These are phyloP conservation scores for Periphyllus acericola DNA, from an alignment of 2,888 invertebrate genomes.

Conservation along the genomic window DNA sequence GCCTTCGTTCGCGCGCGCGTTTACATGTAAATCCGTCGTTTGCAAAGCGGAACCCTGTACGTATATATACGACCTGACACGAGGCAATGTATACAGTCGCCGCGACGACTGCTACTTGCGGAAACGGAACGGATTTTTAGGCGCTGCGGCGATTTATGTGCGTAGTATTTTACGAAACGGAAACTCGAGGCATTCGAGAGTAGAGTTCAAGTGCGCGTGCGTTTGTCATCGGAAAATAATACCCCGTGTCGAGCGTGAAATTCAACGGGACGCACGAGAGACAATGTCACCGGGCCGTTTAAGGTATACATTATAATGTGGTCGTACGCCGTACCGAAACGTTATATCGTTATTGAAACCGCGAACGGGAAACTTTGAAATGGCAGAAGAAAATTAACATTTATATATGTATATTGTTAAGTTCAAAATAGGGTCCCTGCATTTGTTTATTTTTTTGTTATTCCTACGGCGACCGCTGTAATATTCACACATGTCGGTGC, in stretches of 20 bases:
- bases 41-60: conserved; percentile 29
- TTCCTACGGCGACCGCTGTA: too few relatives aligned
- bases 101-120: background rate
- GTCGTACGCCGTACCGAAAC: too few relatives aligned
- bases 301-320: background rate
- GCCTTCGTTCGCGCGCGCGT: conserved; percentile 30
- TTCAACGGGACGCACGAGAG: background rate
- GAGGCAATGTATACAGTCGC: background rate
- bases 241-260: background rate
- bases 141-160: background rate
- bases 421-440: too few relatives aligned
- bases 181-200: conserved; percentile 32
- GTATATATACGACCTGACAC: background rate
- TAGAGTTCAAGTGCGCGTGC: conserved; percentile 9
- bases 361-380: too few relatives aligned
- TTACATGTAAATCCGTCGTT: conserved; percentile 57
- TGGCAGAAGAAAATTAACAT: too few relatives aligned
- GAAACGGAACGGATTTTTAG: conserved; percentile 41
- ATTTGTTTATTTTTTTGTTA: too few relatives aligned
- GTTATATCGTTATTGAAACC: too few relatives aligned
- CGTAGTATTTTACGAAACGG: conserved; percentile 38
- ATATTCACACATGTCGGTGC: too few relatives aligned
- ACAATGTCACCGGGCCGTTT: background rate
- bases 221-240: conserved; percentile 23
- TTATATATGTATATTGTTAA: too few relatives aligned